phyloP scores from a whole-genome alignment of 2,888 invertebrate species.

The Anodontia alba region DNA sequence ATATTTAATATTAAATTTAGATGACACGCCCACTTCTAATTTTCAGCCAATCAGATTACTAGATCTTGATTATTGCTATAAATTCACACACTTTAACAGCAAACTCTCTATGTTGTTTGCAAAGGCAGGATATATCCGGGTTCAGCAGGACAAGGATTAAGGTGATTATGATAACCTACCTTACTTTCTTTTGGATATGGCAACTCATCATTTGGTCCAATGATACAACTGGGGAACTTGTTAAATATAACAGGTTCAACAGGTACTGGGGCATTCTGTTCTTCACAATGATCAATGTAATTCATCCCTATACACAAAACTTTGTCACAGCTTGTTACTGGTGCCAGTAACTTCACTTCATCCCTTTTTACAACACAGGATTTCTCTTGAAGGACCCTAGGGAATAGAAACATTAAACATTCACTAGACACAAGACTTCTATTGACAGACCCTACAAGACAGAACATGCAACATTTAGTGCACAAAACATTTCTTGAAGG shows the following conservation, averaged over 20 bases:
- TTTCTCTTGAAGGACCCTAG: conserved; percentile 69
- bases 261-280: conserved; percentile 91
- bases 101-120: too few relatives aligned
- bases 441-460: not conserved
- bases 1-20: too few relatives aligned
- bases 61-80: too few relatives aligned
- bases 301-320: conserved; percentile 94
- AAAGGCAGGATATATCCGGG: too few relatives aligned
- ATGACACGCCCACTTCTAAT: too few relatives aligned
- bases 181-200: conserved; percentile 73
- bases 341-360: conserved; percentile 86
- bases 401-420: conserved; percentile 36
- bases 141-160: too few relatives aligned
- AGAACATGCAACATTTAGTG: not conserved
- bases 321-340: conserved; percentile 92
- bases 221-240: conserved; percentile 92
- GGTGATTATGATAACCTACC: too few relatives aligned
- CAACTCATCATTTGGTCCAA: conserved; percentile 87
- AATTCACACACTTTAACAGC: too few relatives aligned
- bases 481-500: too few relatives aligned
- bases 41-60: too few relatives aligned
- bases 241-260: conserved; percentile 94
- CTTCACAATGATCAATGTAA: conserved; percentile 93
- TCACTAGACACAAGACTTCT: not conserved
- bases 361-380: conserved; percentile 66